Conservation (phyloP, 1,140 invertebrate genomes). For the Whitmania pigra region DNA sequence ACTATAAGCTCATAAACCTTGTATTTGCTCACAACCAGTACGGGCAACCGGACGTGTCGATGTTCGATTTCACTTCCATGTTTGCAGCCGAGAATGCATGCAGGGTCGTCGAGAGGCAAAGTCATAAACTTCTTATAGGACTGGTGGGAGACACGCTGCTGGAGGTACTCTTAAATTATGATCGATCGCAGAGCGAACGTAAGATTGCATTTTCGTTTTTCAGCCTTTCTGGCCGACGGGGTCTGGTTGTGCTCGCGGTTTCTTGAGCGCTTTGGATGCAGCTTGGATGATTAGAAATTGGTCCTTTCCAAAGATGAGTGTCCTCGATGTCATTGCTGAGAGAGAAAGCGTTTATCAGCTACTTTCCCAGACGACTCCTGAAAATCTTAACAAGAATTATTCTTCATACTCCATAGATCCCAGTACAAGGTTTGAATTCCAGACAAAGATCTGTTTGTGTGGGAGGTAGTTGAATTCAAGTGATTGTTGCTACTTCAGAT, state of each 20-base stretch:
- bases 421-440: constrained; percentile 46
- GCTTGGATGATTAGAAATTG: constrained; percentile 84
- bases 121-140: constrained; percentile 66
- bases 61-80: constrained; percentile 99
- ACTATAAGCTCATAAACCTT: constrained; percentile 70
- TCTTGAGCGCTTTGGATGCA: constrained; percentile 84
- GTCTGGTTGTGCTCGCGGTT: constrained; percentile 89
- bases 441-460: background rate
- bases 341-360: constrained; percentile 82
- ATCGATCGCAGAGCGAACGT: too few species aligned
- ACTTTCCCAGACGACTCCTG: constrained; percentile 83
- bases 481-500: constrained; percentile 10
- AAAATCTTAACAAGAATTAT: constrained; percentile 80
- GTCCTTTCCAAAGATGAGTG: constrained; percentile 50
- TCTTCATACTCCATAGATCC: constrained; percentile 79
- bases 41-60: constrained; percentile 91
- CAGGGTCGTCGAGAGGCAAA: constrained; percentile 61
- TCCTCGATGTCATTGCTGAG: constrained; percentile 63
- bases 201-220: constrained; percentile 29
- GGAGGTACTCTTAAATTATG: constrained; percentile 50
- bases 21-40: constrained; percentile 97
- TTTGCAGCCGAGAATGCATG: constrained; percentile 85
- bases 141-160: constrained; percentile 89
- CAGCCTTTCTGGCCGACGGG: constrained; percentile 96
- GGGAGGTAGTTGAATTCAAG: background rate